Evolutionary conservation across 1,140 invertebrate species (phyloP), one percentile per base, ranked within the genome.

Genomic region (Leptoteleia sp.): DNA sequence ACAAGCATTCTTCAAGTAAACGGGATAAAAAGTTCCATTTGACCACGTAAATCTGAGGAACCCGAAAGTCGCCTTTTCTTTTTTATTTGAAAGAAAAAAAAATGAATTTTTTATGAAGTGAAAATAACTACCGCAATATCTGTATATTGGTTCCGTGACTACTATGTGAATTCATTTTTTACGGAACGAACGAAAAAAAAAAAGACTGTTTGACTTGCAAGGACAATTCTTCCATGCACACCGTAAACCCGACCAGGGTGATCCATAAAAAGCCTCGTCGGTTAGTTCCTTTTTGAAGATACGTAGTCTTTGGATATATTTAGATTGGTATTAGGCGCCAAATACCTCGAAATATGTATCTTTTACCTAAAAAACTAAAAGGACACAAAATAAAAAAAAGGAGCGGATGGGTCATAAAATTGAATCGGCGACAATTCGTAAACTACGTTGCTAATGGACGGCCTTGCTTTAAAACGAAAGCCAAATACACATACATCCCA

Each of bases 371-470:
- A 47, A 54, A 72, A 72, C 19, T 57, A 50, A 31, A n/a, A 31
- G 9, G 16, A 61, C 25, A 37, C 15, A 31, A 59, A 71, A 42
- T 9, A 1, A n/a, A 16, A 8, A 57, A 68, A 52, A 43, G 19
- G 16, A 62, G 22, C 52, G 19, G 59, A 57, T 25, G 50, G 59
- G 70, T 65, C 70, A 65, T 75, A 75, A 75, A 75, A 59, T 59
- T 62, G 22, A 57, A 65, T 65, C 61, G 59, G 43, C 27, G 29
- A 55, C 50, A 65, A 48, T 75, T 50, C 42, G 12, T 52, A 19
- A 33, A 17, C 35, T 33, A 57, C 27, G 13, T 35, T 38, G 22
- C 57, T 47, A 54, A 61, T 61, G 55, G 47, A 61, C 52, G 47
- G 45, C n/a, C 67, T 29, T 35, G 54, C 19, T 50, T 52, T 29